These are phyloP conservation scores for Leptodactylus fallax DNA, from an alignment of 2,797 vertebrate genomes.

Conservation along the genomic window DNA sequence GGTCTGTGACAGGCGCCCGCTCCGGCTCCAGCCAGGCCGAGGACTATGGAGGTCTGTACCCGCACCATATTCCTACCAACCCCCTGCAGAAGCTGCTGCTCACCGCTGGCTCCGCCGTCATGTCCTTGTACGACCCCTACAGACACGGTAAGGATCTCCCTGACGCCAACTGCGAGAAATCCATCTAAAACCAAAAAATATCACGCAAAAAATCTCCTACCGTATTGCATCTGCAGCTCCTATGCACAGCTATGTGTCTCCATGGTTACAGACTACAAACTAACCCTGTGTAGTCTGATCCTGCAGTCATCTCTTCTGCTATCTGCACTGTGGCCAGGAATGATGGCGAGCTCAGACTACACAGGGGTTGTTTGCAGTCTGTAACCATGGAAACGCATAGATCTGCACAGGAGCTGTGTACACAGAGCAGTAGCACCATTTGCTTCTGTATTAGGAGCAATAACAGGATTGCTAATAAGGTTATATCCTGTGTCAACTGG, in stretches of 20 bases:
- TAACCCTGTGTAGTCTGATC: neutral
- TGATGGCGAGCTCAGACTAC: neutral
- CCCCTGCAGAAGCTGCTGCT: slow-evolving; percentile 86
- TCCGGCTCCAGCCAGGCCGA: neutral
- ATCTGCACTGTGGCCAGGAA: too few relatives aligned
- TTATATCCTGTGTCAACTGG: too few relatives aligned
- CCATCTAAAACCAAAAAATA: too few relatives aligned
- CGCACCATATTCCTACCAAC: slow-evolving; percentile 86
- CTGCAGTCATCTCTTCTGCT: too few relatives aligned
- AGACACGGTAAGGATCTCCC: slow-evolving; percentile 85
- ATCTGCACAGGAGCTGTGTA: neutral
- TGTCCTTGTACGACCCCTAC: slow-evolving; percentile 88
- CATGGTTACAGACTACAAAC: neutral
- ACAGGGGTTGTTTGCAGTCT: neutral
- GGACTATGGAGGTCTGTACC: slow-evolving; percentile 77
- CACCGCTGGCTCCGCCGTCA: slow-evolving; percentile 85
- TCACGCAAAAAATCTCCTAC: neutral
- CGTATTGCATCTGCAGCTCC: neutral
- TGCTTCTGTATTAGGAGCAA: too few relatives aligned
- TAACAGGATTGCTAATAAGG: too few relatives aligned
- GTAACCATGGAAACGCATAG: neutral
- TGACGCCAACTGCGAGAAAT: too few relatives aligned
- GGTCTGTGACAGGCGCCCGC: neutral
- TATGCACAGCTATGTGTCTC: neutral
- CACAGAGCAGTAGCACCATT: too few relatives aligned